phyloP scores from a whole-genome alignment of 2,113 vertebrate genomes.

The Motacilla alba region DNA sequence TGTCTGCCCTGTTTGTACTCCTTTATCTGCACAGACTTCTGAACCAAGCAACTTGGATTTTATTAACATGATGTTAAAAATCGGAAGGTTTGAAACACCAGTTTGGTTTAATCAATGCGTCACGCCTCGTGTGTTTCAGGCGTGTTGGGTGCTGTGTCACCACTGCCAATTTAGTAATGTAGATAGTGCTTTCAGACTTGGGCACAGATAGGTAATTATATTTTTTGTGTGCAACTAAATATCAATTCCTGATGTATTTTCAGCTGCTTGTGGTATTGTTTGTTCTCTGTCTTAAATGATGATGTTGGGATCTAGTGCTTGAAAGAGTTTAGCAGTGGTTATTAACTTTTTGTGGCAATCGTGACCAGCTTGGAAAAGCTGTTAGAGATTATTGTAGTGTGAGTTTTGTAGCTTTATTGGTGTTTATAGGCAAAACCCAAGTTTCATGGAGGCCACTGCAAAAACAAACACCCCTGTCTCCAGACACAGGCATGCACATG shows the following conservation, averaged over 20 bases:
- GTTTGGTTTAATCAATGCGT: accelerated
- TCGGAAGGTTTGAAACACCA: not conserved
- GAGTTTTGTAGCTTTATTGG: not conserved
- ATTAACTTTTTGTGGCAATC: not conserved
- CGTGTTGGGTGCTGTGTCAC: accelerated
- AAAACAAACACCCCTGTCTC: not conserved
- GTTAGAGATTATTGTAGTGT: not conserved
- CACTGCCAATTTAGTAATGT: not conserved
- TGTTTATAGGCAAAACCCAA: not conserved
- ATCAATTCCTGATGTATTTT: not conserved
- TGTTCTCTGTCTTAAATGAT: not conserved
- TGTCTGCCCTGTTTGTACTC: not conserved
- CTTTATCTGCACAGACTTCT: not conserved
- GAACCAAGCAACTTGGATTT: not conserved
- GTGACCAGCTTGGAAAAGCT: not conserved
- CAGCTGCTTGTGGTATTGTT: not conserved
- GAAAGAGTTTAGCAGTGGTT: not conserved
- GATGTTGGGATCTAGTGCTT: not conserved
- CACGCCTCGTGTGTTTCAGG: accelerated
- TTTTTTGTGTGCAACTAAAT: not conserved
- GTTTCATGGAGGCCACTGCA: not conserved
- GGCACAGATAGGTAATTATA: not conserved
- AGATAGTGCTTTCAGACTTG: not conserved
- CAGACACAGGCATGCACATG: accelerated
- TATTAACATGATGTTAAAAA: not conserved